Base-by-base conservation (phyloP, 1,140 invertebrate species). In the Melanaphis sacchari region DNA sequence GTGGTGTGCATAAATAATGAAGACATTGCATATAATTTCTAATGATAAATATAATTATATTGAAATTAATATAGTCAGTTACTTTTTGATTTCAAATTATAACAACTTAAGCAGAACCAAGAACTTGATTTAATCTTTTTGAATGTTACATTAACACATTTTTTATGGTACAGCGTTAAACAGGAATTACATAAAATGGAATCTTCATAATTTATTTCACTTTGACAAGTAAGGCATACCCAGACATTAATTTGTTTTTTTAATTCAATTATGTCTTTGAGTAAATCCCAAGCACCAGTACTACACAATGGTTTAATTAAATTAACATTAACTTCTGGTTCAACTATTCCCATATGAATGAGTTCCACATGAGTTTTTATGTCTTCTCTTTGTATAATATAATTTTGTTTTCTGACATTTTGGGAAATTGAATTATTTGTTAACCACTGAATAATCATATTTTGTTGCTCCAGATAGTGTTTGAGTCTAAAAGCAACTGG, bases 341-440 rank as follows among this genome's bases (percentile, higher is more conserved):
- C 0, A 76, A n/a, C 66, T 76, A 76, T 76, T 76, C 31, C 66
- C 66, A 76, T 76, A 76, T 76, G 31, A 76, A 76, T 76, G 26
- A 76, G 66, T 76, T 76, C n/a, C 8, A n/a, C 15, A 15, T 76
- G 66, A 54, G 66, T n/a, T n/a, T 76, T 18, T 76, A 76, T 36
- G 66, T 76, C 66, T 76, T 76, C n/a, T n/a, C n/a, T 76, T 76
- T 36, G 66, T 76, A 76, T 76, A n/a, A 76, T n/a, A 76, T 76
- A 76, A 66, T 66, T 66, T n/a, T 66, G 52, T 66, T n/a, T 66
- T n/a, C n/a, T 66, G 26, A 66, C 59, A n/a, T 66, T 66, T 66
- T 66, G 59, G 8, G 59, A 31, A n/a, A n/a, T 66, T n/a, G n/a
- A 66, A 66, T 66, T 0, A 66, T 31, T n/a, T 66, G 59, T 66